Base-by-base conservation (phyloP, 2,797 vertebrate genomes). In the Leucoraja ocellata region DNA sequence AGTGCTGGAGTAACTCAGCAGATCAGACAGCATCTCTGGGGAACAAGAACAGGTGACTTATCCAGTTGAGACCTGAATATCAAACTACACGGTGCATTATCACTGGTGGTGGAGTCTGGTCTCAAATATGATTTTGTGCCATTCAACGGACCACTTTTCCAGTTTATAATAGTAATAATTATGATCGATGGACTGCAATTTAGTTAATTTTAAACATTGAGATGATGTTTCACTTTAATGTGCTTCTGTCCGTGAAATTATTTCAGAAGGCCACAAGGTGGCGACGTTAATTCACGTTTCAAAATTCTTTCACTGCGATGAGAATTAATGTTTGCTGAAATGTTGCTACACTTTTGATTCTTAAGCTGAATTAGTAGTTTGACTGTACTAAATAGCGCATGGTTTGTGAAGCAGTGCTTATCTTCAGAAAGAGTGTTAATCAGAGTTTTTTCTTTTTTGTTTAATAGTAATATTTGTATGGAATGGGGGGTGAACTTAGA, bases 191-290 rank as follows among this genome's bases (percentile, higher is more conserved):
- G 39, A 91, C n/a, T 23, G n/a, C 21, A 54, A 46, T 74, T 6
- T 86, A 14, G 1, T 25, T 39, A 91, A 54, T 28, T 28, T 91
- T 74, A 32, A 36, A 6, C 16, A 7, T 61, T 86, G 61, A 91
- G 25, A 54, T 74, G 39, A 74, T 25, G 23, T 68, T 74, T 74
- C 90, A 23, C 32, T 5, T 39, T 25, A 23, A 28, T 71, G n/a
- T 11, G n/a, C 61, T 71, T 71, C 39, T 39, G 21, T 46, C 23
- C 39, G 1, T 73, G 21, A 25, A 54, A 11, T 36, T 73, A 46
- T 25, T 91, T 76, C 10, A 9, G 39, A 54, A 54, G 71, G 11
- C 90, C 90, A 92, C 90, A 92, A 28, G 90, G 39, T 92, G 90
- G 90, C 36, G 73, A 13, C 28, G n/a, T 25, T 92, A 71, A 54